Conservation (phyloP, 2,113 vertebrate genomes). For the Gavia stellata region DNA sequence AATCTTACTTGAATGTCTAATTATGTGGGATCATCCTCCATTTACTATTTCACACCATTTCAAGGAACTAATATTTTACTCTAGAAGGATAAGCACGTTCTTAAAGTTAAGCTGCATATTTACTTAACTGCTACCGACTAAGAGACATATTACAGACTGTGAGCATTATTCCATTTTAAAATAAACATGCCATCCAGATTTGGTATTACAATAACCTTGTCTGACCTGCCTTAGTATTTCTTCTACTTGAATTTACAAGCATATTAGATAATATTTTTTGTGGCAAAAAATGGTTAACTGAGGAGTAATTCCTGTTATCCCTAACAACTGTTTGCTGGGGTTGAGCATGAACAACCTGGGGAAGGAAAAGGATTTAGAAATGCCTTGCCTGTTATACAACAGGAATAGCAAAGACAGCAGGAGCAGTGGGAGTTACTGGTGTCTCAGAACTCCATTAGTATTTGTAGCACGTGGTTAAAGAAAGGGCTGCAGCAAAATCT, state of each 20-base stretch:
- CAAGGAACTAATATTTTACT: background rate
- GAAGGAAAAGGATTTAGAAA: background rate
- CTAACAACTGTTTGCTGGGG: background rate
- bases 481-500: background rate
- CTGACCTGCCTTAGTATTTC: background rate
- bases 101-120: background rate
- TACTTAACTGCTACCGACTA: background rate
- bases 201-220: background rate
- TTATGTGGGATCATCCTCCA: background rate
- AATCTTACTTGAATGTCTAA: background rate
- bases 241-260: background rate
- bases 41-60: background rate
- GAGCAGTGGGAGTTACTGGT: background rate
- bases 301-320: background rate
- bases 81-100: background rate
- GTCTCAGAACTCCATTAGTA: background rate
- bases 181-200: background rate
- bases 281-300: rapidly evolving
- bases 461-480: background rate
- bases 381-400: background rate
- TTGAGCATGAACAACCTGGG: background rate
- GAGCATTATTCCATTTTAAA: background rate
- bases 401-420: too few species aligned
- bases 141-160: background rate
- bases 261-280: background rate